phyloP scores from a whole-genome alignment of 1,140 invertebrate species.

The Mercenaria mercenaria region DNA sequence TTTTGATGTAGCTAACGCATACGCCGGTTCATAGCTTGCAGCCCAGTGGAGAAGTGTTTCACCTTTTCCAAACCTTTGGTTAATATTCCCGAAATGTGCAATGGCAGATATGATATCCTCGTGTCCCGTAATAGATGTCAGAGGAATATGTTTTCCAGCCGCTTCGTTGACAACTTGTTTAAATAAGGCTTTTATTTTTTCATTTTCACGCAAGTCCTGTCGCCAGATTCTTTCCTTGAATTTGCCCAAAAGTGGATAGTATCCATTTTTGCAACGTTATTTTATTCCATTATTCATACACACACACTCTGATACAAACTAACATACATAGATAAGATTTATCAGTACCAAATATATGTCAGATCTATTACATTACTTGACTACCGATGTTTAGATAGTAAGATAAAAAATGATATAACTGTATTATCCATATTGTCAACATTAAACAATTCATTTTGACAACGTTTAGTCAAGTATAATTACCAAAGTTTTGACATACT shows the following conservation, averaged over 20 bases:
- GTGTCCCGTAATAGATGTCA: neutral
- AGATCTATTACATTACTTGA: too few species aligned
- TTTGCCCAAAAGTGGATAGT: neutral
- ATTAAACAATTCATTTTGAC: too few species aligned
- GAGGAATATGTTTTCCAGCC: neutral
- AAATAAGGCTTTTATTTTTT: neutral
- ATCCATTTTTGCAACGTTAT: neutral
- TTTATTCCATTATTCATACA: neutral
- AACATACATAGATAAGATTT: too few species aligned
- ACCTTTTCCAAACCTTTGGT: neutral
- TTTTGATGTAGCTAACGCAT: neutral
- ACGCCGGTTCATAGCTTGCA: neutral
- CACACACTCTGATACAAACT: neutral
- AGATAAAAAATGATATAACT: neutral
- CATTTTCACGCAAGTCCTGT: neutral
- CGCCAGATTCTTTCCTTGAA: neutral
- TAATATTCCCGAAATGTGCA: neutral
- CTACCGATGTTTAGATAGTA: neutral
- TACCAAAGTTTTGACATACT: too few species aligned
- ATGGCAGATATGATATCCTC: neutral
- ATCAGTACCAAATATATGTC: too few species aligned
- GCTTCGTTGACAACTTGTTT: neutral
- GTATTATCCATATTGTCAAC: neutral
- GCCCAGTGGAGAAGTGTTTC: constrained; percentile 7
- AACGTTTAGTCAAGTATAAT: too few species aligned